Evolutionary conservation across 2,797 vertebrate genomes (phyloP), one percentile per base, ranked within the genome.

Genomic region (Rhinichthys osculus): DNA sequence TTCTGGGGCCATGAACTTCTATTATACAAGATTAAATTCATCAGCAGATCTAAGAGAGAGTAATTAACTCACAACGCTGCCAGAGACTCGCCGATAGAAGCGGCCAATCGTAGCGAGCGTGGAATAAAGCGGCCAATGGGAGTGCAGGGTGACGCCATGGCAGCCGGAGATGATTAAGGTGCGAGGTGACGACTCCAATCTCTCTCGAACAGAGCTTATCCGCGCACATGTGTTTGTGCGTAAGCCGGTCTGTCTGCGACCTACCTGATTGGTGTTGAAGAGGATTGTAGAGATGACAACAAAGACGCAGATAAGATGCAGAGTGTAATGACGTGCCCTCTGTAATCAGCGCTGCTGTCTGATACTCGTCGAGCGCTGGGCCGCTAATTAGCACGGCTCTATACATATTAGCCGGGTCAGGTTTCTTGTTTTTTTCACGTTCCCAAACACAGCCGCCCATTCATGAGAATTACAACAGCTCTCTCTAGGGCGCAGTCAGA

Each of bases 11-110:
- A 83, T 81, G 66, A 90, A 92, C 90, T 93, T 91, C 91, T 95
- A 95, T 95, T 95, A 95, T 95, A 93, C 93, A 91, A 96, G 94
- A 96, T 95, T 95, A 95, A 95, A 96, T 95, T 94, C 94, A 95
- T 95, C 94, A 94, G 89, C 84, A 93, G 93, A 94, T 94, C 93
- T 93, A 85, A 92, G 92, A 79, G 50, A 84, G 86, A 88, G 87
- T 95, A 96, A 95, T 95, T 95, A 95, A 96, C 94, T 87, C 91
- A 67, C 89, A 88, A 90, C 81, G 47, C 88, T 84, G 91, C 93
- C 92, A 91, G 91, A 90, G 87, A 90, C 77, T 47, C 71, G 91
- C 1, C 23, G 3, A 59, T 30, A 62, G 44, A 38, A 23, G 16
- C 3, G 7, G n/a, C 82, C 82, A 84, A 69, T 84, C 57, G 13